phyloP scores from a whole-genome alignment of 2,797 vertebrate genomes.

The Acanthiza pusilla region DNA sequence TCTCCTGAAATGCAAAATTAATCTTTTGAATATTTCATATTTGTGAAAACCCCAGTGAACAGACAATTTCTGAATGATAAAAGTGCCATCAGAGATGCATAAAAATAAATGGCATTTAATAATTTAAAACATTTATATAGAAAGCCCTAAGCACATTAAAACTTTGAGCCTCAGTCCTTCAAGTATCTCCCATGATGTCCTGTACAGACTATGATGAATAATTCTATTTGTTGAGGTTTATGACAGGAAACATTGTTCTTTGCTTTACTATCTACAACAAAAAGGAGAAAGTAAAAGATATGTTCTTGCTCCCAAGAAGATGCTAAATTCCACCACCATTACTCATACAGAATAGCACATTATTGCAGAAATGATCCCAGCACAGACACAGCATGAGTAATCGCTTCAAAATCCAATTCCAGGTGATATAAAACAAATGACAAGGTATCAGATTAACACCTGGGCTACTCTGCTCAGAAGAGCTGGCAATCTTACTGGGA shows the following conservation, averaged over 20 bases:
- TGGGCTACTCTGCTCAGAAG: neutral
- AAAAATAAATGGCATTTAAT: conserved; percentile 33
- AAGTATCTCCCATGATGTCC: neutral
- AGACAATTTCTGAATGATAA: conserved; percentile 2
- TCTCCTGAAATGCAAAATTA: neutral
- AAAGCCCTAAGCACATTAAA: neutral
- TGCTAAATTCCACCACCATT: conserved; percentile 12
- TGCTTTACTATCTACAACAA: neutral
- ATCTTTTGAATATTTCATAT: conserved; percentile 45
- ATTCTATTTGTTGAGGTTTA: neutral
- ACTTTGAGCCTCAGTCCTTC: neutral
- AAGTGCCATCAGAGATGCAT: neutral
- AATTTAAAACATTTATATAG: conserved; percentile 5
- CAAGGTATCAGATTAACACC: conserved; percentile 41
- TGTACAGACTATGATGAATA: neutral
- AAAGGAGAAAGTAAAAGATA: neutral
- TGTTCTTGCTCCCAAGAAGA: neutral
- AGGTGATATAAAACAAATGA: conserved; percentile 46
- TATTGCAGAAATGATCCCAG: neutral
- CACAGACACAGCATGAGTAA: neutral
- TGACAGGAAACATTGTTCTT: neutral
- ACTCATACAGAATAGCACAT: neutral
- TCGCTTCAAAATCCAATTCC: conserved; percentile 9
- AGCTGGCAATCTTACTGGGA: conserved; percentile 8
- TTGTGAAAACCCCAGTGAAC: neutral